Base-by-base conservation (phyloP, 2,888 invertebrate species). In the Epistrophe grossulariae region DNA sequence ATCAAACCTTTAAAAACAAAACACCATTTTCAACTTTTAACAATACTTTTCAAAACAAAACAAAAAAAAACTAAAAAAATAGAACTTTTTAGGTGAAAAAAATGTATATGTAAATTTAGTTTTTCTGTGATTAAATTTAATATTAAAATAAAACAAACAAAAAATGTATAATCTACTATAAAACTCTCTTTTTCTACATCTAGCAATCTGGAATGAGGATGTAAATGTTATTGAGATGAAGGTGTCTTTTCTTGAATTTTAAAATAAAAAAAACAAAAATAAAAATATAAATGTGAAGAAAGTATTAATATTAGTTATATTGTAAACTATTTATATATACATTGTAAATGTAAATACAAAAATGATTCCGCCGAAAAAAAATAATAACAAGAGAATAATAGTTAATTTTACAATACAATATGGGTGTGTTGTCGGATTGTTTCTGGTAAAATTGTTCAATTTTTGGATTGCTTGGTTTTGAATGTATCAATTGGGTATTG, bases 51-150 rank as follows among this genome's bases (percentile, higher is more conserved):
- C 82, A 71, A 84, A 84, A 76, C 70, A 84, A 80, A 84, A 84
- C 72, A 52, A 62, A 70, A 40, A 50, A 48, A 45, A 43, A 43
- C 66, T n/a, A 68, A 68, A 55, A 66, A 73, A 64, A 62, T 59
- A 35, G 59, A 48, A 66, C 68, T 74, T 82, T 85, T 82, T 85
- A 85, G 78, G 73, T 78, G 45, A 35, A 77, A 66, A 83, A 38
- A 66, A 85, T 59, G 55, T 72, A 72, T 28, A 59, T 60, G 79
- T 79, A 79, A 83, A 87, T 83, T 87, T 87, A 83, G 77, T 82
- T 87, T 84, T 83, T 83, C 87, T 87, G 87, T 87, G 87, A 87
- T 91, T 90, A 90, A 92, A 91, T 91, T 90, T 91, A 92, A 91
- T 90, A 89, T 89, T 64, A 66, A 84, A 83, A 74, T 70, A 52